Base-by-base conservation (phyloP, 1,140 invertebrate species). In the Drosophila ogumai region DNA sequence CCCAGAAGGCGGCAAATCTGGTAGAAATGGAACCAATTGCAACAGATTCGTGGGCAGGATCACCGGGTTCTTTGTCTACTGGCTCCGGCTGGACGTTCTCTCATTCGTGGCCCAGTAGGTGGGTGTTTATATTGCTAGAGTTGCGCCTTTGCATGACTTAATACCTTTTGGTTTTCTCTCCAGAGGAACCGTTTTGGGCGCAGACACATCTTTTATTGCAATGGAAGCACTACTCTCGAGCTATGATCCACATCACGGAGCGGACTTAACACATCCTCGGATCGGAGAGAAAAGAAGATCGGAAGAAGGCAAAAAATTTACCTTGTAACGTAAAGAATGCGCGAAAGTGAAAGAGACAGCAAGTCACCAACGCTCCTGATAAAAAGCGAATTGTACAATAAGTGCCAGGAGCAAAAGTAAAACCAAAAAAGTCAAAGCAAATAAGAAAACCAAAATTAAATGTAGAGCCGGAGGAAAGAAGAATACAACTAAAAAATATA, bases 401-500 rank as follows among this genome's bases (percentile, higher is more conserved):
- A 28, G 25, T 28, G 25, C 25, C n/a, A n/a, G 6, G 6, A 38
- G 5, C 6, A 38, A 15, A 6, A 38, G 3, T 38, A 28, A 28
- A 28, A 28, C 25, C 25, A 28, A 28, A 28, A 6, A 6, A 28
- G 25, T 0, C 25, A 28, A 28, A 28, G 6, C 25, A 28, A 28
- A 28, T 5, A 28, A 6, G 3, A 0, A 28, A 28, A 0, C 25
- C 6, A 28, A 28, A 28, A 28, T 6, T 28, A 6, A 28, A 28
- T 28, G 25, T 28, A 28, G 25, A 28, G 25, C 6, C 25, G 25
- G 25, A 28, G 6, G 25, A 5, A 28, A 28, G 5, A 28, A 28
- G 6, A 28, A 28, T 6, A 28, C 5, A 0, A 0, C 0, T 28
- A 0, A 6, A 28, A 6, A 28, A 0, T 6, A 28, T 6, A 6